Conservation (phyloP, 2,113 vertebrate species). For the Saguinus imperator region DNA sequence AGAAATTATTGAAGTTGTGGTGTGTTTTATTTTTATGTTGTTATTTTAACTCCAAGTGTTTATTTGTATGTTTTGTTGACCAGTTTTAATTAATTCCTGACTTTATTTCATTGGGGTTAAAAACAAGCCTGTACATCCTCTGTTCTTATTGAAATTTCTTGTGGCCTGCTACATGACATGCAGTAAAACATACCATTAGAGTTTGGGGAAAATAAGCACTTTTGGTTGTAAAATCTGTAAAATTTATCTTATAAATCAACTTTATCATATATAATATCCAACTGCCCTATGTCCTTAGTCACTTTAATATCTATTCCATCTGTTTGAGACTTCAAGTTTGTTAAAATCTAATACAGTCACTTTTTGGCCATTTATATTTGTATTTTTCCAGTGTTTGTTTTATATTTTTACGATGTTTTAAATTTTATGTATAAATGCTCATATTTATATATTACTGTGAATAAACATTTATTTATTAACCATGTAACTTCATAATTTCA, state of each 20-base stretch:
- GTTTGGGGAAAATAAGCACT: constrained; percentile 1
- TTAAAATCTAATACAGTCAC: constrained; percentile 11
- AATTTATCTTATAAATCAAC: constrained; percentile 43
- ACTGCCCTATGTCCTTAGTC: background rate
- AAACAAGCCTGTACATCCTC: background rate
- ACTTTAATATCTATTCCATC: constrained; percentile 44
- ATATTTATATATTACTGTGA: background rate
- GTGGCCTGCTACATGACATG: background rate
- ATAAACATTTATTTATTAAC: background rate
- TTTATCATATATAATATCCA: constrained; percentile 40
- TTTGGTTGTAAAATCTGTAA: constrained; percentile 9
- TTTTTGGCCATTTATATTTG: constrained; percentile 2
- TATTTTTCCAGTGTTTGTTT: background rate
- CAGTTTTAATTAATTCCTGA: background rate
- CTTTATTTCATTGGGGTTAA: constrained; percentile 4
- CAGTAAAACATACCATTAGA: background rate
- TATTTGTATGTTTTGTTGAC: constrained; percentile 21
- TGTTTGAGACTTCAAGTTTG: constrained; percentile 29
- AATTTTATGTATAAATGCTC: constrained; percentile 16
- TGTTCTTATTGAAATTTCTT: constrained; percentile 18
- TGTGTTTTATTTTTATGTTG: constrained; percentile 24
- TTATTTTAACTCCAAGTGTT: constrained; percentile 11
- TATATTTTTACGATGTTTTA: background rate
- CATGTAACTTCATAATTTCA: background rate
- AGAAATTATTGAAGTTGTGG: constrained; percentile 33